Percentiles rank a stretch among this genome's conserved stretches.
phyloP scores from a whole-genome alignment of 1,140 invertebrate genomes.

The honey bee (Apis mellifera) region DNA sequence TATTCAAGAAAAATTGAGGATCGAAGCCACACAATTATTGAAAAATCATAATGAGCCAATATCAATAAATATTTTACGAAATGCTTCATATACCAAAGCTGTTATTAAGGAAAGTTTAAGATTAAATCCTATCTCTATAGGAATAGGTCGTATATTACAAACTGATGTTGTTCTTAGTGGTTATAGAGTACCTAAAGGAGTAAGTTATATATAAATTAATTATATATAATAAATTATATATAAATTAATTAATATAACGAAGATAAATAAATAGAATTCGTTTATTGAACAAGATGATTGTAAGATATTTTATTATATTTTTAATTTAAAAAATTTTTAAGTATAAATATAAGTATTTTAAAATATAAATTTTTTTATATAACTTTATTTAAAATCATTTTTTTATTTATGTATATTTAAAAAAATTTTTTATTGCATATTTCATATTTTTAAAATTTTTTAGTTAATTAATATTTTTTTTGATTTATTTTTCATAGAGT shows the following conservation, averaged over 20 bases:
- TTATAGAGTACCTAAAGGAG: slow-evolving; percentile 92
- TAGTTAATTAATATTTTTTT: background rate
- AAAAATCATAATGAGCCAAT: slow-evolving; percentile 80
- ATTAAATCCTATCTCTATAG: slow-evolving; percentile 91
- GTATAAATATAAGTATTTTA: too few species aligned
- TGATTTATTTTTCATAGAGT: slow-evolving; percentile 84
- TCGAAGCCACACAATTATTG: slow-evolving; percentile 85
- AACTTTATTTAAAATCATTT: too few species aligned
- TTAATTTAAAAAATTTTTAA: background rate
- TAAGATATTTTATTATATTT: background rate
- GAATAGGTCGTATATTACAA: slow-evolving; percentile 89
- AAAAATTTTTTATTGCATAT: background rate
- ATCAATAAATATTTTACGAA: slow-evolving; percentile 83
- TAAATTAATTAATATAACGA: background rate
- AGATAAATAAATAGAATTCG: background rate
- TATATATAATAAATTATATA: background rate
- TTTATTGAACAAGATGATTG: background rate
- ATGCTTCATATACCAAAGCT: slow-evolving; percentile 88
- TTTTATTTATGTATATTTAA: background rate
- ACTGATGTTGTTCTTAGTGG: slow-evolving; percentile 90
- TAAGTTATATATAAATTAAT: slow-evolving; percentile 84
- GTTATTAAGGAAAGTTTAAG: slow-evolving; percentile 92
- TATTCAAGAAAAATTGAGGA: slow-evolving; percentile 88
- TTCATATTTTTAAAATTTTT: background rate
- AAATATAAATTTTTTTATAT: too few species aligned